phyloP scores from a whole-genome alignment of 2,113 vertebrate species.

The Desmodus rotundus region DNA sequence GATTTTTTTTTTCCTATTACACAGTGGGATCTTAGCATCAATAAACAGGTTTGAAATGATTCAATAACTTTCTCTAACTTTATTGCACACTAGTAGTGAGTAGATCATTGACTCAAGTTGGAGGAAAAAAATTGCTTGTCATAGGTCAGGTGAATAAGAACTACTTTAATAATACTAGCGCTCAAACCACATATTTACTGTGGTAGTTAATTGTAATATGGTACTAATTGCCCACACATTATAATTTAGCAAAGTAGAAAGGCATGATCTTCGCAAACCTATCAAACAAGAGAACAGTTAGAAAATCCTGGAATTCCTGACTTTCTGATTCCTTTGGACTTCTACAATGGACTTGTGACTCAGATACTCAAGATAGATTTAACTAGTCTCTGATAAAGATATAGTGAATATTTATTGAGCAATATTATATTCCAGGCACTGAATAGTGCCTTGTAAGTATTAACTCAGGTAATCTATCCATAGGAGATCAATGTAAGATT shows the following conservation, averaged over 20 bases:
- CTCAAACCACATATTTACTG: not conserved
- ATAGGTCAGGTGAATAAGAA: slow-evolving; percentile 21
- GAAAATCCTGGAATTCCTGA: not conserved
- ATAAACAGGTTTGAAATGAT: slow-evolving; percentile 18
- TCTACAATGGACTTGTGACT: not conserved
- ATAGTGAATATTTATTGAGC: not conserved
- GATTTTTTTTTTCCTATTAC: not conserved
- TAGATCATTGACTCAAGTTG: slow-evolving; percentile 34
- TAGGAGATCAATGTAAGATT: not conserved
- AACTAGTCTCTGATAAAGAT: not conserved
- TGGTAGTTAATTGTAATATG: slow-evolving; percentile 22
- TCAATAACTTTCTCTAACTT: slow-evolving; percentile 45
- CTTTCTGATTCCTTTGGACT: not conserved
- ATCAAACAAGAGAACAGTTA: not conserved
- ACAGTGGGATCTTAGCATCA: not conserved
- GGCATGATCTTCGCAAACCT: not conserved
- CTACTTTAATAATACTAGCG: not conserved
- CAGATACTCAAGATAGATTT: not conserved
- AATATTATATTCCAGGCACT: not conserved
- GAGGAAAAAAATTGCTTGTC: slow-evolving; percentile 17
- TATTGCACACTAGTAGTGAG: not conserved
- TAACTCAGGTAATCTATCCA: not conserved
- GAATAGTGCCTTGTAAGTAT: not conserved
- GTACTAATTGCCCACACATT: slow-evolving; percentile 16
- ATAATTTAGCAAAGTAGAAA: slow-evolving; percentile 19